These are phyloP conservation scores for Pteruthius melanotis DNA, from an alignment of 2,113 vertebrate genomes.

Conservation along the genomic window DNA sequence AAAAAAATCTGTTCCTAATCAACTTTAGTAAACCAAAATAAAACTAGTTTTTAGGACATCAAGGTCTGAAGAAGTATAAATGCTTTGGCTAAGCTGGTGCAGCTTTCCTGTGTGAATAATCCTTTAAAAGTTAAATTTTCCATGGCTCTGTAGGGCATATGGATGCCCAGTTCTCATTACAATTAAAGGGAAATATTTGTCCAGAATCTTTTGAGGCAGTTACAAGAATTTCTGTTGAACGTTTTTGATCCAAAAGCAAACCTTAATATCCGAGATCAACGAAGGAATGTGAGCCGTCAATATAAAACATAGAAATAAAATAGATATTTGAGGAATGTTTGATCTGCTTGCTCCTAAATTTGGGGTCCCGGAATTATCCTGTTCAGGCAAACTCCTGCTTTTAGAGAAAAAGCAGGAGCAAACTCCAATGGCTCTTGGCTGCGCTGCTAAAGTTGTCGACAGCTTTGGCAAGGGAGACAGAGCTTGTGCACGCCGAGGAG, in stretches of 20 bases:
- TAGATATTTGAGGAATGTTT: constrained; percentile 58
- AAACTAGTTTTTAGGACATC: constrained; percentile 55
- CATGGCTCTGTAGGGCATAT: constrained; percentile 53
- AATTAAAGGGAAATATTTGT: constrained; percentile 55
- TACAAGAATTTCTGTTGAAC: constrained; percentile 45
- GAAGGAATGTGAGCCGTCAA: constrained; percentile 15
- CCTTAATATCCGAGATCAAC: constrained; percentile 43
- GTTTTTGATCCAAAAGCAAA: constrained; percentile 47
- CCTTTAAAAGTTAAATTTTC: constrained; percentile 57
- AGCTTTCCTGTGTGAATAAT: constrained; percentile 52
- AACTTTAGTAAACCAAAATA: constrained; percentile 61
- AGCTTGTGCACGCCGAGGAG: not conserved
- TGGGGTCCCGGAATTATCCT: not conserved
- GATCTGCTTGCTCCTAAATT: constrained; percentile 30
- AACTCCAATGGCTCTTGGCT: not conserved
- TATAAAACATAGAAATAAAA: constrained; percentile 47
- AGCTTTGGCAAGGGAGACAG: not conserved
- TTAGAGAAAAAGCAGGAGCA: not conserved
- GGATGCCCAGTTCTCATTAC: constrained; percentile 61
- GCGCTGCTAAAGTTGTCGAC: not conserved
- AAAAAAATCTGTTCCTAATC: constrained; percentile 56
- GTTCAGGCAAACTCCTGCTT: not conserved
- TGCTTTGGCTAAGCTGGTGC: constrained; percentile 50
- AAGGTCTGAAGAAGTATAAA: constrained; percentile 52
- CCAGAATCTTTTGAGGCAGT: constrained; percentile 51